A percentile compares a stretch with the other conserved stretches of the same genome.
Evolutionary conservation across 2,888 invertebrate species (phyloP).

Genomic region (Archaeoteleia sp.): DNA sequence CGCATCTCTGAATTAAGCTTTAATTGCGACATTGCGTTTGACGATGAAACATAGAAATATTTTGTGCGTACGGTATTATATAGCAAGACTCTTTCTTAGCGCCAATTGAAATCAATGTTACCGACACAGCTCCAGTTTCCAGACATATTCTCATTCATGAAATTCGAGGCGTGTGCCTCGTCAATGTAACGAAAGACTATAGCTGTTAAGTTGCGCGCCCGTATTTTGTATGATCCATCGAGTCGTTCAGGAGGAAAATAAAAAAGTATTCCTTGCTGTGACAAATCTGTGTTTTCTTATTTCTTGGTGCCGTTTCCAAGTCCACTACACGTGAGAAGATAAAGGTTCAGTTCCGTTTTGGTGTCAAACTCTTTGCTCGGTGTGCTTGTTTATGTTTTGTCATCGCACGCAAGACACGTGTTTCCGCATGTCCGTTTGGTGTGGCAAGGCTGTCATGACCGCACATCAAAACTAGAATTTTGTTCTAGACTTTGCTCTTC

Average conservation of each 20-base stretch:
- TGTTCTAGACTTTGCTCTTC: constrained; percentile 26
- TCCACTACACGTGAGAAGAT: constrained; percentile 67
- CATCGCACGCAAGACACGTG: constrained; percentile 48
- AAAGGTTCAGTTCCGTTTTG: constrained; percentile 79
- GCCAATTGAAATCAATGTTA: no score
- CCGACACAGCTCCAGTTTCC: no score
- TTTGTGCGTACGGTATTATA: no score
- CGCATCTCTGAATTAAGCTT: constrained; percentile 2
- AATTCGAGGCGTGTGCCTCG: background rate
- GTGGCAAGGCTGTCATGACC: constrained; percentile 76
- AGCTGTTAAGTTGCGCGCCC: constrained; percentile 71
- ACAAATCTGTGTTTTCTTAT: constrained; percentile 73
- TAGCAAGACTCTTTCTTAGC: no score
- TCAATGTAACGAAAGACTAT: constrained; percentile 50
- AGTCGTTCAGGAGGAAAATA: constrained; percentile 65
- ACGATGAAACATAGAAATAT: background rate
- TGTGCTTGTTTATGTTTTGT: constrained; percentile 75
- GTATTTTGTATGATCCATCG: constrained; percentile 73
- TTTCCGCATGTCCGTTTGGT: constrained; percentile 73
- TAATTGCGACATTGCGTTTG: background rate
- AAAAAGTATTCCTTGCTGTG: constrained; percentile 73
- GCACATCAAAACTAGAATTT: constrained; percentile 61
- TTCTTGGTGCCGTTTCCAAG: constrained; percentile 76
- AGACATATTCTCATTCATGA: no score
- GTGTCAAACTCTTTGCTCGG: constrained; percentile 77